Evolutionary conservation across 2,888 invertebrate genomes (phyloP).

Genomic region (Pristionchus exspectatus): DNA sequence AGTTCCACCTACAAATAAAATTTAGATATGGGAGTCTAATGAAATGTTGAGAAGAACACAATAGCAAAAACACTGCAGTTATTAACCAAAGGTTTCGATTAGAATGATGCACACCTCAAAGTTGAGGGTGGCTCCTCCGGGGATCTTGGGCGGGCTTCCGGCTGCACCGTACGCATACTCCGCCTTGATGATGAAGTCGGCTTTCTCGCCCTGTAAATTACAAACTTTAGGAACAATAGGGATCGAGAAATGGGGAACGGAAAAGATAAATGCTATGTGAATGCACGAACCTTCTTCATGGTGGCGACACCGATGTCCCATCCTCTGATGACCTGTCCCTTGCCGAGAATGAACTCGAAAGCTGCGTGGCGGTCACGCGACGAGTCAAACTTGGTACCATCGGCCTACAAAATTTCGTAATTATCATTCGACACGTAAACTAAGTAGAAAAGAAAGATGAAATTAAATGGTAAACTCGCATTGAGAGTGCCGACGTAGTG

Average conservation of each 20-base stretch:
- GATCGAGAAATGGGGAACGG: not conserved
- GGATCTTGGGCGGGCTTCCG: conserved; percentile 92
- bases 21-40: not conserved
- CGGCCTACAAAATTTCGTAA: conserved; percentile 75
- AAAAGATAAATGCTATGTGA: not conserved
- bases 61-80: not conserved
- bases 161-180: conserved; percentile 92
- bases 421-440: not conserved
- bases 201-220: conserved; percentile 80
- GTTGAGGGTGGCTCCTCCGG: conserved; percentile 89
- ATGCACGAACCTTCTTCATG: conserved; percentile 86
- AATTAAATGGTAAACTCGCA: not conserved
- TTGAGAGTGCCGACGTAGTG: conserved; percentile 92
- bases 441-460: not conserved
- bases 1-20: conserved; percentile 63
- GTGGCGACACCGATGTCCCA: conserved; percentile 95
- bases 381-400: conserved; percentile 94
- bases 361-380: conserved; percentile 89
- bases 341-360: conserved; percentile 91
- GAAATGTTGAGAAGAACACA: not conserved
- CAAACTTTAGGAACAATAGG: not conserved
- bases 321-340: conserved; percentile 83
- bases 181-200: conserved; percentile 89
- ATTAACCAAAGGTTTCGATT: not conserved
- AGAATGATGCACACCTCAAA: conserved; percentile 85